These are phyloP conservation scores for Pelagia noctiluca DNA, from an alignment of 30 jellyfish, hydroid and myxozoan genomes.

Conservation along the genomic window DNA sequence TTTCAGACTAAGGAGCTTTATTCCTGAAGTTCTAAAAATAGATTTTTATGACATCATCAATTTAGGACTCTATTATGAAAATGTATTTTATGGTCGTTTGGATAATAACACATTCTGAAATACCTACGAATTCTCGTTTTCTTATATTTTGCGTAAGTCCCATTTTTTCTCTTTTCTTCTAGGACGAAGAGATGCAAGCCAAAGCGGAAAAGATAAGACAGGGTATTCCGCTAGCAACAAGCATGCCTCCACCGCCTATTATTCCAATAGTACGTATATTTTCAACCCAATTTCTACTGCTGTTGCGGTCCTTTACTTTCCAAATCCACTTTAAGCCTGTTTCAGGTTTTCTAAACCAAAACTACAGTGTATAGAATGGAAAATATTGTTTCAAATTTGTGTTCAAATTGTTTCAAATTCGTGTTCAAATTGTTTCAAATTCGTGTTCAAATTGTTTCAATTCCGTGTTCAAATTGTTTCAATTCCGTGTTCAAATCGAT, in stretches of 20 bases:
- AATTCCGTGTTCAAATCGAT: no score
- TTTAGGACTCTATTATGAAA: neutral
- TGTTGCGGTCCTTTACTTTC: no score
- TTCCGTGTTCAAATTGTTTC: no score
- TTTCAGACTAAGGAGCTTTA: neutral
- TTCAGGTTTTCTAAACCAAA: no score
- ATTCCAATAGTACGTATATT: neutral
- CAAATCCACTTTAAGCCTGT: no score
- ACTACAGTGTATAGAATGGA: no score
- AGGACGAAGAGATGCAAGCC: conserved; percentile 59
- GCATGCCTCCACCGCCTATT: conserved; percentile 10
- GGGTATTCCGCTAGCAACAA: neutral
- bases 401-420: no score
- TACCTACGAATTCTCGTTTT: neutral
- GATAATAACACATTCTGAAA: neutral
- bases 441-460: no score
- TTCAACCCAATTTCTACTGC: no score
- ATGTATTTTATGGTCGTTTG: neutral
- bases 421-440: no score
- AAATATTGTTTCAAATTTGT: no score
- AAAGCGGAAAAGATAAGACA: conserved; percentile 11
- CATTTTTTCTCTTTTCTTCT: neutral
- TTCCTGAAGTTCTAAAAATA: neutral
- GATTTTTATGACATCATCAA: no score
- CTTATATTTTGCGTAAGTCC: neutral